Conservation (phyloP, 53 echinoderm and acorn worm species). For the Temnopleurus reevesii region DNA sequence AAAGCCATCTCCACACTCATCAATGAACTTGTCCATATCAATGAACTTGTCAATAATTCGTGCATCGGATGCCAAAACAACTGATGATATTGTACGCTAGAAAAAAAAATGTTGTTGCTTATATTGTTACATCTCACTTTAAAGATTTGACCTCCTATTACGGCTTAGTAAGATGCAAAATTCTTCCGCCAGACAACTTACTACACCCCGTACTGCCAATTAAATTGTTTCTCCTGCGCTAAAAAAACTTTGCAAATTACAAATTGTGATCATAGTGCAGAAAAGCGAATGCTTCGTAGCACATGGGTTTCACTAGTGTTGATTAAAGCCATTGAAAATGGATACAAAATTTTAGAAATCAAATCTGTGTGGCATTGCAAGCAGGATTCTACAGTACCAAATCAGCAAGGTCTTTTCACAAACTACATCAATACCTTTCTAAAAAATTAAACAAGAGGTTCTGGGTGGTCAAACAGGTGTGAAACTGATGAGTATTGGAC, state of each 20-base stretch:
- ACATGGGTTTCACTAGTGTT: conserved; percentile 69
- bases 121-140: too few species aligned
- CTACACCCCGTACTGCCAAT: conserved; percentile 62
- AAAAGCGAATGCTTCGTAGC: conserved; percentile 46
- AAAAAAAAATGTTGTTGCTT: too few species aligned
- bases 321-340: conserved; percentile 59
- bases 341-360: conserved; percentile 36
- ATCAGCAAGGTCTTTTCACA: conserved; percentile 22
- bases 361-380: conserved; percentile 65
- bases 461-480: conserved; percentile 57
- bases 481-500: neutral
- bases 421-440: conserved; percentile 44
- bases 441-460: conserved; percentile 43
- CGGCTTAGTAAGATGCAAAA: conserved; percentile 59
- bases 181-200: conserved; percentile 43
- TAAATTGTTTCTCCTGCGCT: neutral
- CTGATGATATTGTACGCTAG: too few species aligned
- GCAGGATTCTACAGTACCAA: neutral
- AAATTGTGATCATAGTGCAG: conserved; percentile 42
- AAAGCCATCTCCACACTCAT: too few species aligned
- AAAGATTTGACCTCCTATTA: too few species aligned
- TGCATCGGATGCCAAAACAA: too few species aligned
- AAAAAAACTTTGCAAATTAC: neutral
- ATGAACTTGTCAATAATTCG: too few species aligned
- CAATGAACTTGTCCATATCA: too few species aligned